Base-by-base conservation (phyloP, 2,888 invertebrate species). In the Stenodema calcarata region DNA sequence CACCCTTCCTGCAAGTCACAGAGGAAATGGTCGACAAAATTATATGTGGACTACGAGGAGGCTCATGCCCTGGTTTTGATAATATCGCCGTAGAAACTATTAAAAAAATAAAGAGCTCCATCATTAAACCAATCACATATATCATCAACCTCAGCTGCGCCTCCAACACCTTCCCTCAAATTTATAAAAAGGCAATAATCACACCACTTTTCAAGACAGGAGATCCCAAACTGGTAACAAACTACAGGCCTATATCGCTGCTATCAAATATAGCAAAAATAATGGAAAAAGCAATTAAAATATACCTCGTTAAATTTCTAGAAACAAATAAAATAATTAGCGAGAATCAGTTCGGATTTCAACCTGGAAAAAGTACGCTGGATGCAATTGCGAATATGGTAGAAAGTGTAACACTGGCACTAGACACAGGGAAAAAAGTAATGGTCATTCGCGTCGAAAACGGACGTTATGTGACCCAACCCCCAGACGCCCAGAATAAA, bases 21-120 rank as follows among this genome's bases (percentile, higher is more conserved):
- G 83, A 83, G 41, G 18, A n/a, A 18, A 70, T 42, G 42, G n/a
- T 83, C 70, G 70, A 28, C 16, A 41, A 28, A 0, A 14, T 69
- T 1, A 42, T 83, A 41, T 70, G n/a, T 12, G 44, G 41, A 14
- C 30, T 83, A 35, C 70, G 70, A n/a, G 62, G 69, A 2, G 41
- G 70, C 3, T 69, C 83, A 27, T 70, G 70, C 11, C 70, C 83
- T 7, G 83, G 83, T 18, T 16, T 18, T 23, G 83, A 83, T 44
- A 42, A 70, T 42, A 83, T 83, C 11, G 1, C 42, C 41, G 23
- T 42, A 7, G 42, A 23, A 18, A 78, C 42, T 42, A 44, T 78
- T 42, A 44, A 42, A n/a, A 78, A 42, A 12, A 42, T 42, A 23
- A 42, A 42, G 41, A 44, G 42, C 9, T 42, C 42, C n/a, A 41